phyloP scores from a whole-genome alignment of 2,113 vertebrate species.

The Corapipo altera region DNA sequence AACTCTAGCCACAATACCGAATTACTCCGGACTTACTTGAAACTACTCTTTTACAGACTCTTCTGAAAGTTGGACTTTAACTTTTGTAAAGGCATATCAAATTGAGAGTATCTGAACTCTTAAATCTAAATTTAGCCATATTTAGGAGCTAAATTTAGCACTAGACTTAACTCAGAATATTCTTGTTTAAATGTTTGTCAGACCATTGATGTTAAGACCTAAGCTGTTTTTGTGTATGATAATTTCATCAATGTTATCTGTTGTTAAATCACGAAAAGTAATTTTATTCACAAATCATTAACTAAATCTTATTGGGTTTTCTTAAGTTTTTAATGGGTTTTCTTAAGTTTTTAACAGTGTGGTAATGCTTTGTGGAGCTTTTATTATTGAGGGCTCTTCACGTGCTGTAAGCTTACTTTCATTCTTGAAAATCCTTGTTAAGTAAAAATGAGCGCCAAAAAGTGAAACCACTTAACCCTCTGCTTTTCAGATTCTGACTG shows the following conservation, averaged over 20 bases:
- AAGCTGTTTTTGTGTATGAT: slow-evolving; percentile 18
- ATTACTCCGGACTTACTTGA: slow-evolving; percentile 8
- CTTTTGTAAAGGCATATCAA: background rate
- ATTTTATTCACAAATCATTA: slow-evolving; percentile 6
- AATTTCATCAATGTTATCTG: slow-evolving; percentile 29
- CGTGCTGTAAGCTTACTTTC: background rate
- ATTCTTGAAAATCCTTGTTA: slow-evolving; percentile 6
- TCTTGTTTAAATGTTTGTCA: slow-evolving; percentile 61
- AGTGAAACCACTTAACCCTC: background rate
- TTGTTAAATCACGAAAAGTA: background rate
- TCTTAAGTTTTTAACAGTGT: background rate
- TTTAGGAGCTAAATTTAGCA: slow-evolving; percentile 29
- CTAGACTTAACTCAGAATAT: slow-evolving; percentile 45
- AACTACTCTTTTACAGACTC: slow-evolving; percentile 15
- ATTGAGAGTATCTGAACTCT: background rate
- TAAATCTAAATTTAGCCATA: background rate
- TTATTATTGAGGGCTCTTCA: background rate
- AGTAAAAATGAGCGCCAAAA: background rate
- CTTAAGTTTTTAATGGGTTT: background rate
- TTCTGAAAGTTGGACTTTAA: slow-evolving; percentile 7
- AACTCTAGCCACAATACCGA: background rate
- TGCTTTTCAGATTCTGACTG: slow-evolving; percentile 24
- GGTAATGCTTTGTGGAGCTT: slow-evolving; percentile 11
- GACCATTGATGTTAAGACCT: slow-evolving; percentile 47
- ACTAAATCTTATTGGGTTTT: background rate